Conservation (phyloP, 2,113 vertebrate species). For the Todiramphus saurophagus region DNA sequence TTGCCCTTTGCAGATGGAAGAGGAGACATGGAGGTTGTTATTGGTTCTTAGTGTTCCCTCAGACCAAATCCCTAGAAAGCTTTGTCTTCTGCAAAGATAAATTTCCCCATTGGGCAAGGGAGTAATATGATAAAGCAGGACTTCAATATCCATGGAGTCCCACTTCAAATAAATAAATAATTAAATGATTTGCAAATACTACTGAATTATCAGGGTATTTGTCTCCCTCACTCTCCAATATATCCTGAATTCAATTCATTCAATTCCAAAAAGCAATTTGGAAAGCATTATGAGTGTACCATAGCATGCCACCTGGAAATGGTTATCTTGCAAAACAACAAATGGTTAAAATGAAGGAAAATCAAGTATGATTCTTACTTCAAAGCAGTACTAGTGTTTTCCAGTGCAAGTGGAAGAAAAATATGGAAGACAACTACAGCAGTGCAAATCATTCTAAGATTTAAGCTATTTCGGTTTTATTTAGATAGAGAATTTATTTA, state of each 20-base stretch:
- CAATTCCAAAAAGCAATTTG: background rate
- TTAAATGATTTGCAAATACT: background rate
- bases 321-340: background rate
- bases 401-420: background rate
- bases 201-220: background rate
- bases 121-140: background rate
- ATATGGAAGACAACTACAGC: background rate
- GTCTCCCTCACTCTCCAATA: background rate
- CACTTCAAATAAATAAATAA: background rate
- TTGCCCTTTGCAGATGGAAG: background rate
- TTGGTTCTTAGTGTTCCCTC: background rate
- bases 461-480: background rate
- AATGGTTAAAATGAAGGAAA: background rate
- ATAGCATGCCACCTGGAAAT: background rate
- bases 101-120: background rate
- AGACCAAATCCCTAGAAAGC: background rate
- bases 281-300: background rate
- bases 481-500: background rate
- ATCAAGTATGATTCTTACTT: background rate
- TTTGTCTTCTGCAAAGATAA: background rate
- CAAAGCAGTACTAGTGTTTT: background rate
- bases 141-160: background rate
- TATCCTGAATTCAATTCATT: background rate
- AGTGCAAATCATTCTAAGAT: background rate
- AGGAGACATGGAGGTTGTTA: background rate